Conservation (phyloP, 1,140 invertebrate species). For the Drosophila triauraria region DNA sequence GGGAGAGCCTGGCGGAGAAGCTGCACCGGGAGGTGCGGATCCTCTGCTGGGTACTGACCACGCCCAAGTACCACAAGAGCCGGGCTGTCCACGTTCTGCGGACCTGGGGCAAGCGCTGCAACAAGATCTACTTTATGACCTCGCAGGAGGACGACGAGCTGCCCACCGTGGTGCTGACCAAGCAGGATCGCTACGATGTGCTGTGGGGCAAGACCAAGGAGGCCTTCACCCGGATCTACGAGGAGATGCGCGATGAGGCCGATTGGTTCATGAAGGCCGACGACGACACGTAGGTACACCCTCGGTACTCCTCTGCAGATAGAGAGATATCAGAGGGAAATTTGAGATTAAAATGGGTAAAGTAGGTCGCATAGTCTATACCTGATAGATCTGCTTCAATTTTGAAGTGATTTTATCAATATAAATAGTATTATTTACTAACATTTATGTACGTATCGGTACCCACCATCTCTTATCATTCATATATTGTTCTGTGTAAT, state of each 20-base stretch:
- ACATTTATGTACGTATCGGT: too few relatives aligned
- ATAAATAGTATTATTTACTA: too few relatives aligned
- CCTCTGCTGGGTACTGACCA: slow-evolving; percentile 98
- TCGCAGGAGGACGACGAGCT: slow-evolving; percentile 88
- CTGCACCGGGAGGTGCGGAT: slow-evolving; percentile 89
- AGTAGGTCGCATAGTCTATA: too few relatives aligned
- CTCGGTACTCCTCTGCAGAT: too few relatives aligned
- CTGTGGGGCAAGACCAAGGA: slow-evolving; percentile 98
- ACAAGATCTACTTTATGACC: slow-evolving; percentile 95
- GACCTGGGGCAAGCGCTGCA: slow-evolving; percentile 97
- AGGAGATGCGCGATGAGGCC: slow-evolving; percentile 91
- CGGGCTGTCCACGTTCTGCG: slow-evolving; percentile 95
- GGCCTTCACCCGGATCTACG: slow-evolving; percentile 94
- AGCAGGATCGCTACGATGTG: slow-evolving; percentile 93
- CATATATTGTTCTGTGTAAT: too few relatives aligned
- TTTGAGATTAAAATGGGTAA: too few relatives aligned
- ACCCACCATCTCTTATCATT: too few relatives aligned
- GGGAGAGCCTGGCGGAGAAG: slow-evolving; percentile 36
- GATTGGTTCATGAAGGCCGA: slow-evolving; percentile 98
- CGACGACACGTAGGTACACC: slow-evolving; percentile 93
- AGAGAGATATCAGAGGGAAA: too few relatives aligned
- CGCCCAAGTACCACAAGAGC: slow-evolving; percentile 93
- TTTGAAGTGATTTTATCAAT: too few relatives aligned
- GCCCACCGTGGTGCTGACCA: slow-evolving; percentile 87
- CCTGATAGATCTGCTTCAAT: too few relatives aligned